A percentile compares a stretch with the other conserved stretches of the same genome.
Evolutionary conservation across 2,797 vertebrate species (phyloP).

Genomic region (Neopelma chrysocephalum): DNA sequence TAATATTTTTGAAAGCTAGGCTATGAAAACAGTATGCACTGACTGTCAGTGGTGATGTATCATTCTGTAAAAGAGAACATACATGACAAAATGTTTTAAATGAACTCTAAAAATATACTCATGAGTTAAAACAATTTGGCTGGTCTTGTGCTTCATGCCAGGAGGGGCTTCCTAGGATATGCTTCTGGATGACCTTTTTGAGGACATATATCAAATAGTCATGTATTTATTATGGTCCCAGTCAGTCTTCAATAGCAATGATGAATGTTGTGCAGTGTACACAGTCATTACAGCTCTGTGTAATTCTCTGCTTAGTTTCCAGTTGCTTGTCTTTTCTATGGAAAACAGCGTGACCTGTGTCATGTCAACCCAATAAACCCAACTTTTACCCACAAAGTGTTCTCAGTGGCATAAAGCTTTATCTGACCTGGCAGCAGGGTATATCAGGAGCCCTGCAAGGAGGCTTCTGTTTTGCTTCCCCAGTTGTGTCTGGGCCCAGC

Average conservation of each 20-base stretch:
- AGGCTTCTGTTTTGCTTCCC: not conserved
- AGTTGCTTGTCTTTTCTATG: conserved; percentile 27
- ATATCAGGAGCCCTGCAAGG: not conserved
- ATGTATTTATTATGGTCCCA: conserved; percentile 39
- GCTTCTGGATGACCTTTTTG: conserved; percentile 46
- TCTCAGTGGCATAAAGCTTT: conserved; percentile 2
- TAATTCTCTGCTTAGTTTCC: conserved; percentile 30
- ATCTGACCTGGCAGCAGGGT: not conserved
- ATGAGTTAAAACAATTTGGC: conserved; percentile 20
- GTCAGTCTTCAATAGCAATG: conserved; percentile 9
- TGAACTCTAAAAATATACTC: conserved; percentile 66
- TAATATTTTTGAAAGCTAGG: conserved; percentile 78
- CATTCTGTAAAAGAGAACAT: conserved; percentile 64
- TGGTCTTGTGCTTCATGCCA: not conserved
- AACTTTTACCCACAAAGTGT: not conserved
- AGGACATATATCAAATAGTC: conserved; percentile 45
- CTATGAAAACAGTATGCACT: conserved; percentile 73
- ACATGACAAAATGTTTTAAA: conserved; percentile 63
- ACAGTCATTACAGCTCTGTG: not conserved
- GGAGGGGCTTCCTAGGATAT: conserved; percentile 53
- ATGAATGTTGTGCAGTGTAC: conserved; percentile 19
- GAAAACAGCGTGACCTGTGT: conserved; percentile 20
- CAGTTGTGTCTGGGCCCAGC: not conserved
- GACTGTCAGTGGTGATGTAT: conserved; percentile 72
- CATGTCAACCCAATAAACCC: conserved; percentile 5